A percentile compares a stretch with the other conserved stretches of the same genome.
These are phyloP conservation scores for Nomada lathburiana DNA, from an alignment of 2,888 invertebrate species.

Conservation along the genomic window DNA sequence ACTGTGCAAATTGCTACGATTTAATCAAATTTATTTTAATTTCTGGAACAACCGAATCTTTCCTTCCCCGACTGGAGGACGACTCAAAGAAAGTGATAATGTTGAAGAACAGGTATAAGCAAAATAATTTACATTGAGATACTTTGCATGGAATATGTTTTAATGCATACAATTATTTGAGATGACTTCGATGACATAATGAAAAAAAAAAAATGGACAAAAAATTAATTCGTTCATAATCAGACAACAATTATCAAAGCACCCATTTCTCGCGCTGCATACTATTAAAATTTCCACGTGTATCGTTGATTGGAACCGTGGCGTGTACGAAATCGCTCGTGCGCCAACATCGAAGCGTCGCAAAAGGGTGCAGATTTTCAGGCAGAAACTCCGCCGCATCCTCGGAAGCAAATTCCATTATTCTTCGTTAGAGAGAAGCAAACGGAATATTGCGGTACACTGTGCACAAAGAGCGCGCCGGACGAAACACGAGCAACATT, in stretches of 20 bases:
- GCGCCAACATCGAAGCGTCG: slow-evolving; percentile 39
- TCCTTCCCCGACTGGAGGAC: no score
- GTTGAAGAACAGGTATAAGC: no score
- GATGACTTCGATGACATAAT: no score
- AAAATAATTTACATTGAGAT: no score
- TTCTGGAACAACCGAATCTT: no score
- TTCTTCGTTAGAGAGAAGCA: slow-evolving; percentile 60
- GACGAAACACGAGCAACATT: slow-evolving; percentile 52
- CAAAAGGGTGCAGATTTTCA: slow-evolving; percentile 43
- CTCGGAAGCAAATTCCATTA: slow-evolving; percentile 55
- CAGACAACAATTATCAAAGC: no score
- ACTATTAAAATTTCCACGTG: slow-evolving; percentile 24
- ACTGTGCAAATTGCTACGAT: no score
- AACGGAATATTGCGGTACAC: slow-evolving; percentile 55
- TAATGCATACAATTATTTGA: background rate
- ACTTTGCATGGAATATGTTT: background rate
- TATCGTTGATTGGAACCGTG: slow-evolving; percentile 9
- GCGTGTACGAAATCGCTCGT: background rate
- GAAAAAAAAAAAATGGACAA: background rate
- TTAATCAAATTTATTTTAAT: no score
- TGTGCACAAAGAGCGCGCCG: slow-evolving; percentile 3
- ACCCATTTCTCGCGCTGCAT: background rate
- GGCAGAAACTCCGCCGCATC: slow-evolving; percentile 31
- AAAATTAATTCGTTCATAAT: background rate
- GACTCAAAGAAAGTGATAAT: no score